These are phyloP conservation scores for Eupleurogrammus muticus DNA, from an alignment of 2,797 vertebrate species.

Conservation along the genomic window DNA sequence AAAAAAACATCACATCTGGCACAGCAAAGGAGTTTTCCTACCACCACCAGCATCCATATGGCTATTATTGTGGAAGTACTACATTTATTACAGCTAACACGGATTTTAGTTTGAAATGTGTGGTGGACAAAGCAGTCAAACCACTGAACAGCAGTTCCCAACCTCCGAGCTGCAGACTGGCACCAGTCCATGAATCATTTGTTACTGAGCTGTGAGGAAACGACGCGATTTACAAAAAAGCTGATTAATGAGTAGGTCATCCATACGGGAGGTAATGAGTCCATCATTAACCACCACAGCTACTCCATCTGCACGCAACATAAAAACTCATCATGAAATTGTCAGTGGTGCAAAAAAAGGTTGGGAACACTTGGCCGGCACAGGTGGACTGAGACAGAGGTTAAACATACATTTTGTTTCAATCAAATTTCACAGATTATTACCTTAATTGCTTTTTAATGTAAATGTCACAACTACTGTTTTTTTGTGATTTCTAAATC, in stretches of 20 bases:
- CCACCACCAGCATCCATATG: too few relatives aligned
- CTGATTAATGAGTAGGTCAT: conserved; percentile 49
- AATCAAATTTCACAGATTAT: conserved; percentile 12
- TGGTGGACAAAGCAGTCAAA: not conserved
- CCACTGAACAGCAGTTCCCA: not conserved
- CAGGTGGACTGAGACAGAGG: not conserved
- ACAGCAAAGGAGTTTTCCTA: not conserved
- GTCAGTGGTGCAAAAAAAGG: conserved; percentile 34
- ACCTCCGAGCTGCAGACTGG: not conserved
- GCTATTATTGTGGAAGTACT: too few relatives aligned
- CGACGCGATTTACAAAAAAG: not conserved
- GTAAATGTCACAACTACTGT: not conserved
- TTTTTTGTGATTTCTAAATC: not conserved
- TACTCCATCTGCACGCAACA: conserved; percentile 55
- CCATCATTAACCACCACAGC: conserved; percentile 51
- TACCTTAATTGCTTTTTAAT: not conserved
- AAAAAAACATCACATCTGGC: not conserved
- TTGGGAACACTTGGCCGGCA: conserved; percentile 14
- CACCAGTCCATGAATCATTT: not conserved
- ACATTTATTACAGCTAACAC: not conserved
- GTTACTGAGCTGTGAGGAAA: not conserved
- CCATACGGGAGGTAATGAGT: conserved; percentile 48
- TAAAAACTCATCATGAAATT: conserved; percentile 45
- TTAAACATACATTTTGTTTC: conserved; percentile 2
- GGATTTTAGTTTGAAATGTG: not conserved